Evolutionary conservation across 1,140 invertebrate genomes (phyloP).

Genomic region (Diabrotica undecimpunctata): DNA sequence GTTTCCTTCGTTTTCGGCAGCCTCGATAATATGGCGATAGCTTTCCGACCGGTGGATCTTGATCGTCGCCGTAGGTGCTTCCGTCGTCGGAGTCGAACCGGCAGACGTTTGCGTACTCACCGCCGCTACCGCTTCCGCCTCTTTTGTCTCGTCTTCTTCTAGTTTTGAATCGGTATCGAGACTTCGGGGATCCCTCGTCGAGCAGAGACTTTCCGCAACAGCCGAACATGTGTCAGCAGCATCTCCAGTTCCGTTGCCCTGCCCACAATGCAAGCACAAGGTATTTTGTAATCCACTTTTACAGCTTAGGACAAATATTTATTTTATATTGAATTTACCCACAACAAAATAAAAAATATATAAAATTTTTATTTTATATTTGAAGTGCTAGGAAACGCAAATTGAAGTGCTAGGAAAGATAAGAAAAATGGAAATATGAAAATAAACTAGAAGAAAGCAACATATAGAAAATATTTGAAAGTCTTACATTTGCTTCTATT

Average conservation of each 20-base stretch:
- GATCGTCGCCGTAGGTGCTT: constrained; percentile 46
- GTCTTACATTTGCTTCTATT: no score
- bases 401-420: no score
- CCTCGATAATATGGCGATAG: constrained; percentile 51
- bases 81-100: constrained; percentile 25
- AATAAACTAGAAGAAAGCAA: no score
- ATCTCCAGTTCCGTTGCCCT: constrained; percentile 59
- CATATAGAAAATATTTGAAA: no score
- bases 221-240: constrained; percentile 59
- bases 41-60: constrained; percentile 54
- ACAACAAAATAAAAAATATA: no score
- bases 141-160: constrained; percentile 38
- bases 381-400: no score
- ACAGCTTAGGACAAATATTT: no score
- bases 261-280: constrained; percentile 51
- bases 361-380: no score
- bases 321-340: no score
- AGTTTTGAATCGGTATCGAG: background rate
- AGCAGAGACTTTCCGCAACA: constrained; percentile 47
- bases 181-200: constrained; percentile 6
- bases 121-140: background rate
- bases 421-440: no score
- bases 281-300: background rate
- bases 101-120: constrained; percentile 14
- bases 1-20: constrained; percentile 44